phyloP scores from a whole-genome alignment of 1,140 invertebrate genomes.

The Lepidurus apus region DNA sequence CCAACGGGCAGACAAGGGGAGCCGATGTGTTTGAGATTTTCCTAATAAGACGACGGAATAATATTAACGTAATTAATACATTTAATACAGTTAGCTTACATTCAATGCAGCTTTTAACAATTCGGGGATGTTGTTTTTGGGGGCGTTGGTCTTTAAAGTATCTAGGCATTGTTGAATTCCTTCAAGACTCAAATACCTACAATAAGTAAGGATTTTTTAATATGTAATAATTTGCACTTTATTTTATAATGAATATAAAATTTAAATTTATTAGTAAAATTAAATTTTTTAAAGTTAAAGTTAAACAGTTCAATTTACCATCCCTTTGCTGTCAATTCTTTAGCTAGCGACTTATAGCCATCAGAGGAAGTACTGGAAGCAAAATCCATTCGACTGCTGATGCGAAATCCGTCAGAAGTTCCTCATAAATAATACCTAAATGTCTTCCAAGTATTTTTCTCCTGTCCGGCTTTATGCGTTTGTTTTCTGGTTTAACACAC shows the following conservation, averaged over 20 bases:
- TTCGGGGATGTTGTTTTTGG: background rate
- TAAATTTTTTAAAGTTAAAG: background rate
- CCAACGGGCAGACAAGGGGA: slow-evolving; percentile 26
- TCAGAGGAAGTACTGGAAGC: no score
- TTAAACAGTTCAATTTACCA: background rate
- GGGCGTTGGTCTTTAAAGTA: background rate
- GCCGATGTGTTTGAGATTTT: slow-evolving; percentile 27
- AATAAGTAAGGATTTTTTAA: background rate
- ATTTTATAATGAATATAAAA: background rate
- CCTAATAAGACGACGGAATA: background rate
- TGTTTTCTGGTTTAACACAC: no score
- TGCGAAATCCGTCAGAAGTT: no score
- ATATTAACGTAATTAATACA: background rate
- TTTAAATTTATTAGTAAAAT: background rate
- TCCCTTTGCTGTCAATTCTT: background rate
- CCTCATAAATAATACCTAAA: no score
- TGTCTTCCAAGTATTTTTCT: no score
- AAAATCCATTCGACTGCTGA: no score
- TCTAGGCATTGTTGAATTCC: background rate
- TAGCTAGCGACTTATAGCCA: background rate
- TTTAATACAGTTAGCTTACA: background rate
- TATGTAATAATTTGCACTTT: background rate
- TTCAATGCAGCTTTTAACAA: background rate
- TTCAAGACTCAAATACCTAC: background rate
- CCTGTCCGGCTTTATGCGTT: no score